A percentile compares a stretch with the other conserved stretches of the same genome.
Conservation (phyloP, 2,113 vertebrate genomes). For the Echinops telfairi region DNA sequence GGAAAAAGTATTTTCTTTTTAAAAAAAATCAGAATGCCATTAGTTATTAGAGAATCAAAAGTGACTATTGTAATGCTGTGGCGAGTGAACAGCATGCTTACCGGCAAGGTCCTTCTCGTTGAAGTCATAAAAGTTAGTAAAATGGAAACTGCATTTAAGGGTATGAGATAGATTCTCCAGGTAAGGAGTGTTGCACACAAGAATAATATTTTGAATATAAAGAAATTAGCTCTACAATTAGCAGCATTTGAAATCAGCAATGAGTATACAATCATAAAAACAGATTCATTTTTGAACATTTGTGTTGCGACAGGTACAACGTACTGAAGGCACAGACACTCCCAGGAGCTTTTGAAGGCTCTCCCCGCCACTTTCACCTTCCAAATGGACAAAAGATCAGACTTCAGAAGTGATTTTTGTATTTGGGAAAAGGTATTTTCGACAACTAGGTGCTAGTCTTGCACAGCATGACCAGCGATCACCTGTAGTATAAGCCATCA, state of each 20-base stretch:
- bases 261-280: slow-evolving; percentile 58
- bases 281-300: not conserved
- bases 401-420: not conserved
- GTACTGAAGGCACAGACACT: slow-evolving; percentile 3
- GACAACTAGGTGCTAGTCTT: too few species aligned
- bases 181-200: slow-evolving; percentile 43
- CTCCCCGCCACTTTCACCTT: not conserved
- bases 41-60: slow-evolving; percentile 63
- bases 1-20: not conserved
- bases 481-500: not conserved
- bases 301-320: slow-evolving; percentile 1
- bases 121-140: slow-evolving; percentile 34
- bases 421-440: too few species aligned
- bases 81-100: not conserved
- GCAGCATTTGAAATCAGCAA: slow-evolving; percentile 43
- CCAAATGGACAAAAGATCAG: not conserved
- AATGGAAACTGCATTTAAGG: slow-evolving; percentile 12
- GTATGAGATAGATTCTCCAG: slow-evolving; percentile 46
- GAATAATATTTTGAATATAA: slow-evolving; percentile 48
- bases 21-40: slow-evolving; percentile 46
- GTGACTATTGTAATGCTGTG: not conserved
- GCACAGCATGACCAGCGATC: not conserved
- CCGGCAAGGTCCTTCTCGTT: slow-evolving; percentile 28
- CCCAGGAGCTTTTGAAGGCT: not conserved
- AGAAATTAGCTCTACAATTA: slow-evolving; percentile 58